A percentile compares a stretch with the other conserved stretches of the same genome.
Conservation (phyloP, 2,797 vertebrate species). For the Crax fasciolata region DNA sequence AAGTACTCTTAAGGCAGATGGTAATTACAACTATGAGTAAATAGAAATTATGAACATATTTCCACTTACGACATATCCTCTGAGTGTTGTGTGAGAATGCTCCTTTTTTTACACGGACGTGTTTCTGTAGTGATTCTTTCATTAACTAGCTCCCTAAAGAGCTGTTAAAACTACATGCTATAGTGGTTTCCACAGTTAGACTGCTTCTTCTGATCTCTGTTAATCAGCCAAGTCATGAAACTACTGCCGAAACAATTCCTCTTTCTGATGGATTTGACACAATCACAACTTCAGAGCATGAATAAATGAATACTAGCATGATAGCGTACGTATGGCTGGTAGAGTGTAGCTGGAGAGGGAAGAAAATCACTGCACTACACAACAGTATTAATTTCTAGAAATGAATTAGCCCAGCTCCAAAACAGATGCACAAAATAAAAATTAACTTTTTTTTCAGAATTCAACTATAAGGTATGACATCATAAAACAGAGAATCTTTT, state of each 20-base stretch:
- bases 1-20: slow-evolving; percentile 60
- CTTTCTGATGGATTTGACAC: slow-evolving; percentile 81
- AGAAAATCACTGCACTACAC: slow-evolving; percentile 52
- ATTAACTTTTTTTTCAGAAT: background rate
- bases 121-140: slow-evolving; percentile 81
- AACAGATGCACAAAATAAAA: background rate
- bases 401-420: slow-evolving; percentile 56
- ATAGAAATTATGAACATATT: slow-evolving; percentile 80
- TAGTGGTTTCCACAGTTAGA: slow-evolving; percentile 76
- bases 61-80: slow-evolving; percentile 72
- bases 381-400: slow-evolving; percentile 53
- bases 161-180: slow-evolving; percentile 80
- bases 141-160: slow-evolving; percentile 84
- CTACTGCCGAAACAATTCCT: slow-evolving; percentile 78
- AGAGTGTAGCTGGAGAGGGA: slow-evolving; percentile 44
- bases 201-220: slow-evolving; percentile 80
- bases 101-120: slow-evolving; percentile 67
- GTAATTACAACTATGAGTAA: slow-evolving; percentile 81
- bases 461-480: background rate
- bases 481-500: slow-evolving; percentile 18
- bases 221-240: slow-evolving; percentile 82
- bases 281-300: slow-evolving; percentile 70
- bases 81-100: slow-evolving; percentile 70
- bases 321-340: background rate
- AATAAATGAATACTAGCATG: slow-evolving; percentile 65